These are phyloP conservation scores for Teleogryllus occipitalis DNA, from an alignment of 1,140 invertebrate genomes.

Conservation along the genomic window DNA sequence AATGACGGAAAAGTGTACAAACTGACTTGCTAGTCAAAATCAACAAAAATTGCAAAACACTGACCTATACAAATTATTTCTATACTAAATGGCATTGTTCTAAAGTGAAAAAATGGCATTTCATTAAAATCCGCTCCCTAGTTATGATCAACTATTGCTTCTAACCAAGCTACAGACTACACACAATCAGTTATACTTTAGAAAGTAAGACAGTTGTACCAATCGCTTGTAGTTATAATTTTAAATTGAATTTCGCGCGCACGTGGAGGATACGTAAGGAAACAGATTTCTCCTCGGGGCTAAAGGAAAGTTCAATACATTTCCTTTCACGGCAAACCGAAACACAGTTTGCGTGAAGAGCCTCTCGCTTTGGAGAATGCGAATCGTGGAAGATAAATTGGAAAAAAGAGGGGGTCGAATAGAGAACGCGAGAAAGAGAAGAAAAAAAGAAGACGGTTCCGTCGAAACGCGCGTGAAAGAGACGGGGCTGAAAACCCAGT, in stretches of 20 bases:
- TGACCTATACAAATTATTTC: no score
- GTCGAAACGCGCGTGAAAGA: not conserved
- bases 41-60: no score
- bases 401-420: not conserved
- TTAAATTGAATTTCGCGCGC: not conserved
- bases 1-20: no score
- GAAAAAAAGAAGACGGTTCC: not conserved
- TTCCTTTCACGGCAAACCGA: not conserved
- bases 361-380: not conserved
- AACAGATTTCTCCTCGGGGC: not conserved
- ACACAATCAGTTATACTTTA: no score
- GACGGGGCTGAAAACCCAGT: not conserved
- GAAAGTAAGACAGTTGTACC: not conserved
- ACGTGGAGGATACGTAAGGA: not conserved
- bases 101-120: no score
- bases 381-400: not conserved
- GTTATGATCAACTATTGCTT: no score
- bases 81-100: no score
- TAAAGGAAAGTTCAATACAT: not conserved
- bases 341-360: not conserved
- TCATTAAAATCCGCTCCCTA: no score
- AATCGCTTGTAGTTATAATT: not conserved
- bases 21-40: no score
- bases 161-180: no score
- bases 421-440: not conserved